A percentile compares a stretch with the other conserved stretches of the same genome.
Evolutionary conservation across 2,888 invertebrate genomes (phyloP).

Genomic region (Sisyra terminalis): DNA sequence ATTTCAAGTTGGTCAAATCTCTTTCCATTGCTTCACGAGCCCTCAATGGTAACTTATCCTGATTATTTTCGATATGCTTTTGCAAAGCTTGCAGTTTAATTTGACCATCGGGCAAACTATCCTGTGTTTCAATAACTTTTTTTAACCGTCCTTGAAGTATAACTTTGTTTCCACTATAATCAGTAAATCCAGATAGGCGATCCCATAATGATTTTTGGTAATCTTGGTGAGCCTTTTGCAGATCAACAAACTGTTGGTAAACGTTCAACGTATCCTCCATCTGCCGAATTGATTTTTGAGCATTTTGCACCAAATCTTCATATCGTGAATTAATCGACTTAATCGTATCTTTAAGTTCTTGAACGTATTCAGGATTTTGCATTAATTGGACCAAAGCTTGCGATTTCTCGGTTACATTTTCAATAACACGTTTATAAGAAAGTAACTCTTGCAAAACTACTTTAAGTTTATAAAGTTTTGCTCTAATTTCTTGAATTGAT

Average conservation of each 20-base stretch:
- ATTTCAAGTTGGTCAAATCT: constrained; percentile 61
- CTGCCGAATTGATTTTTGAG: constrained; percentile 49
- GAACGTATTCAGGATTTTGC: constrained; percentile 41
- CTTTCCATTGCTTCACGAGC: constrained; percentile 74
- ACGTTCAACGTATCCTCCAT: constrained; percentile 63
- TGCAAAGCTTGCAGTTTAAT: constrained; percentile 60
- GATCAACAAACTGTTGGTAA: constrained; percentile 72
- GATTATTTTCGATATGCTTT: constrained; percentile 53
- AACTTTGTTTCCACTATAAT: constrained; percentile 75
- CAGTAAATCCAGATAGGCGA: constrained; percentile 53
- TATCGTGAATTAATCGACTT: constrained; percentile 61
- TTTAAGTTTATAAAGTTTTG: constrained; percentile 72
- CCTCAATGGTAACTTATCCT: constrained; percentile 55
- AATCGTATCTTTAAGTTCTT: constrained; percentile 34
- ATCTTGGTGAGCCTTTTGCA: constrained; percentile 74
- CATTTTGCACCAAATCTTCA: constrained; percentile 47
- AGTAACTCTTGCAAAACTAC: constrained; percentile 76
- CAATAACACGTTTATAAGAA: constrained; percentile 79
- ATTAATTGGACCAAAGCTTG: constrained; percentile 46
- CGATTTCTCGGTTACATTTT: constrained; percentile 80
- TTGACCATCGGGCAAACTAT: constrained; percentile 59
- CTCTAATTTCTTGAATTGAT: constrained; percentile 69
- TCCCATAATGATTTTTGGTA: constrained; percentile 86
- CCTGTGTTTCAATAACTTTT: constrained; percentile 66
- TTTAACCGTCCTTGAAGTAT: constrained; percentile 65